Base-by-base conservation (phyloP, 2,113 vertebrate genomes). In the Eclectus roratus region DNA sequence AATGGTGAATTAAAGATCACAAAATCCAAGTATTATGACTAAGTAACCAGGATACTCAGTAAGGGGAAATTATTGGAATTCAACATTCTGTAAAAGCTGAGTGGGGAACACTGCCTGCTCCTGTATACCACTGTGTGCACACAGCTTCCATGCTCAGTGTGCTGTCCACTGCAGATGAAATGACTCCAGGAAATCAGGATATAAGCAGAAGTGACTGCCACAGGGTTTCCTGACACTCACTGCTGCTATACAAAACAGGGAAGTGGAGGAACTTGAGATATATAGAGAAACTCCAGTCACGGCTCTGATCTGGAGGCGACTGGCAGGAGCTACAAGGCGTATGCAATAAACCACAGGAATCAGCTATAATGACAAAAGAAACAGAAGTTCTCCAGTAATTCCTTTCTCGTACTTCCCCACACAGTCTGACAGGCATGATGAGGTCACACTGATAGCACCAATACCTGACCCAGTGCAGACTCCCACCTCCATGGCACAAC, bases 401-500 rank as follows among this genome's bases (percentile, higher is more conserved):
- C 35, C 29, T 37, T n/a, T 28, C 35, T 79, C 10, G 39, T 50
- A 23, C 41, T n/a, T 64, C 28, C 23, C 37, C 43, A 39, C n/a
- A 20, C 0, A 3, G 31, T 44, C 17, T 10, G 3, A 9, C 17
- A 70, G 16, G 39, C 19, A 13, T 0, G 12, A 13, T 1, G 11
- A 31, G 17, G 23, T 18, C 29, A 5, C 63, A 1, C 1, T 11
- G n/a, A 15, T 4, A 29, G 33, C 7, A 7, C 19, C 1, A 2
- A 21, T 6, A 37, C n/a, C 44, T 9, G 11, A 23, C 33, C 11
- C 19, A 3, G 25, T 0, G 9, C 41, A 15, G 24, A 2, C 0
- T 53, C 52, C n/a, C 35, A 39, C 11, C 9, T 66, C n/a, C 20
- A 11, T 1, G 28, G 33, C 52, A 37, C 73, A 41, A 6, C 35